Base-by-base conservation (phyloP, 2,888 invertebrate species). In the Catocala sponsa region DNA sequence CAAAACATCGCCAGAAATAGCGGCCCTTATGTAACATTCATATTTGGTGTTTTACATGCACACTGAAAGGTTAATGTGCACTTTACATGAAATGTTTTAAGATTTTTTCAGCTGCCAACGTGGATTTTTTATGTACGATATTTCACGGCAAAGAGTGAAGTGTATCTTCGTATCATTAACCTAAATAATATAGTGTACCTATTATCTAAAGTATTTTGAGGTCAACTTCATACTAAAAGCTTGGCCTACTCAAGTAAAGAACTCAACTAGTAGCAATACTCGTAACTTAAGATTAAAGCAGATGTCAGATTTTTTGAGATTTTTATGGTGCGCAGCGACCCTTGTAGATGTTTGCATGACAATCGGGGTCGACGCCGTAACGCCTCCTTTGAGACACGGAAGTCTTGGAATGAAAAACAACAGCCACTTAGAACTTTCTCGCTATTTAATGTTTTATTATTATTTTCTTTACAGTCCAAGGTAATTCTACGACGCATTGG, bases 21-120 rank as follows among this genome's bases (percentile, higher is more conserved):
- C 61, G 43, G 12, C n/a, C 43, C 61, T 44, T 55, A 60, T 67
- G 44, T 32, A 68, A 60, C 57, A 67, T 74, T 69, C 62, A 73
- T 67, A 62, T 63, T 49, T 41, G 52, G 42, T 48, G 55, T 59
- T 74, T 15, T 59, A 63, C 60, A 59, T 67, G 47, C 44, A 15
- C 46, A 11, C n/a, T 49, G 70, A 70, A 68, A 65, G 51, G 46
- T 52, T 70, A 63, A 75, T 68, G 60, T 60, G 70, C 52, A 65
- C 65, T 75, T 70, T 65, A 64, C 70, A 67, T 70, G 58, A 75
- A 62, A 57, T 64, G 59, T 63, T 63, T 62, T 25, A 56, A 56
- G 46, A 47, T 54, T 59, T 57, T n/a, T 58, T 53, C 51, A n/a
- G 38, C 11, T 9, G 9, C 12, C 15, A 11, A n/a, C 10, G 15